phyloP scores from a whole-genome alignment of 2,797 vertebrate genomes.

The Melanotaenia boesemani region DNA sequence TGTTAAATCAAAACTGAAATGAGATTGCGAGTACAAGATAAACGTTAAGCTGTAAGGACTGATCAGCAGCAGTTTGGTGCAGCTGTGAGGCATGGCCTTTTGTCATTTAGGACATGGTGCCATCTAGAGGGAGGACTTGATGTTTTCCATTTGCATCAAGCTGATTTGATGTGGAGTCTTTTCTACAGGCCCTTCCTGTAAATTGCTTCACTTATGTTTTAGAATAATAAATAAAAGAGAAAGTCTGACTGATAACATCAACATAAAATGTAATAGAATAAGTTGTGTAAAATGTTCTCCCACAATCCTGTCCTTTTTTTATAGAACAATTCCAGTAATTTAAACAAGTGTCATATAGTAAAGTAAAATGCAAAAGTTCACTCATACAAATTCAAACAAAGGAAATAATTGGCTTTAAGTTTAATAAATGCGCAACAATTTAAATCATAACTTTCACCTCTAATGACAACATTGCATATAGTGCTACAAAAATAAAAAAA shows the following conservation, averaged over 20 bases:
- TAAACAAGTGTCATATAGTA: not conserved
- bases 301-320: not conserved
- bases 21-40: conserved; percentile 6
- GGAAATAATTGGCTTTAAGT: not conserved
- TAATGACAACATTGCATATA: not conserved
- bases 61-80: not conserved
- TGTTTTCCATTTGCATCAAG: conserved; percentile 16
- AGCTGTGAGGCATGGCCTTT: conserved; percentile 33
- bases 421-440: conserved; percentile 9
- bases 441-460: conserved; percentile 1
- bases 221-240: not conserved
- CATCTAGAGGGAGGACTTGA: conserved; percentile 75
- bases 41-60: conserved; percentile 2
- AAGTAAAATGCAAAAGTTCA: conserved; percentile 17
- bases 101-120: conserved; percentile 76
- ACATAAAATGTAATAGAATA: not conserved
- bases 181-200: not conserved
- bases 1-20: conserved; percentile 8
- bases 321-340: not conserved
- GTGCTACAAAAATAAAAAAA: not conserved
- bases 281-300: not conserved
- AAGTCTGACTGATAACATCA: not conserved
- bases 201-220: not conserved
- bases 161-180: not conserved
- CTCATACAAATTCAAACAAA: conserved; percentile 12